phyloP scores from a whole-genome alignment of 1,140 invertebrate genomes.

The Cotesia vestalis region DNA sequence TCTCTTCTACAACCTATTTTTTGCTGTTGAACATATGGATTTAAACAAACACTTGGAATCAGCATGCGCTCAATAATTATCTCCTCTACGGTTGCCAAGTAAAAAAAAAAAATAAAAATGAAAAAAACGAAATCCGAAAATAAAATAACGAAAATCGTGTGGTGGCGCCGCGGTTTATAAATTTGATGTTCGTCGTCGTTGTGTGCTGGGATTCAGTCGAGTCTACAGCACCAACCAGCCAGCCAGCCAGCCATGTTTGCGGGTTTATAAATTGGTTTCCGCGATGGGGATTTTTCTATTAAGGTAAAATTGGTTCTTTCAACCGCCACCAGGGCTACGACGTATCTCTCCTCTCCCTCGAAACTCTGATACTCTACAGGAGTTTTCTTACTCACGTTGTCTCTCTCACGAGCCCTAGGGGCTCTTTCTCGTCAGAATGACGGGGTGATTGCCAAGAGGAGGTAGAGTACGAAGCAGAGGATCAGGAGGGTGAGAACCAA shows the following conservation, averaged over 20 bases:
- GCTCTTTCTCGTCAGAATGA: background rate
- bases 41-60: background rate
- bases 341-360: constrained; percentile 35
- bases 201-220: constrained; percentile 49
- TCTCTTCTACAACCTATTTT: background rate
- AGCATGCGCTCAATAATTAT: background rate
- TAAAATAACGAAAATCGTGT: constrained; percentile 39
- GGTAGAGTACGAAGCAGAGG: background rate
- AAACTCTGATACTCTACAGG: constrained; percentile 34
- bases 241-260: constrained; percentile 66
- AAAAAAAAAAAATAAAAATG: background rate
- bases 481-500: constrained; percentile 18
- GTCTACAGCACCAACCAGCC: constrained; percentile 48
- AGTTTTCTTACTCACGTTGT: constrained; percentile 1
- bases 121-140: background rate
- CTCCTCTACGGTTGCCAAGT: background rate
- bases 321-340: constrained; percentile 59
- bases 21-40: background rate
- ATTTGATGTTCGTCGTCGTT: constrained; percentile 51
- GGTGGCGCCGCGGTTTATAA: constrained; percentile 51
- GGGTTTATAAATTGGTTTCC: constrained; percentile 67
- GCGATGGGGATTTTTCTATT: constrained; percentile 67
- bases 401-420: constrained; percentile 19
- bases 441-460: constrained; percentile 9
- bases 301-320: constrained; percentile 67